Base-by-base conservation (phyloP, 2,888 invertebrate genomes). In the Tipula confusa region DNA sequence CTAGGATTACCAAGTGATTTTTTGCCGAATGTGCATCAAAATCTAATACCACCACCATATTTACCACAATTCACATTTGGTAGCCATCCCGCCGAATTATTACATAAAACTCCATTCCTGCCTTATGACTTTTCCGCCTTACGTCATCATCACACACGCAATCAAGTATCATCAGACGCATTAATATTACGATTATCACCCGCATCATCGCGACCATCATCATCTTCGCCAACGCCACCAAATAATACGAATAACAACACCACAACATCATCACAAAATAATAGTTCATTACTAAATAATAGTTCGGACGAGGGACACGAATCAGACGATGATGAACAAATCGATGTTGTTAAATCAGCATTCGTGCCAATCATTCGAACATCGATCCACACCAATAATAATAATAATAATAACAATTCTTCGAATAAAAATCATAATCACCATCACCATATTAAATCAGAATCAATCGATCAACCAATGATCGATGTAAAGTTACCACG, bases 321-420 rank as follows among this genome's bases (percentile, higher is more conserved):
- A 85, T 93, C 93, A 0, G 94, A 94, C 82, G 94, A 94, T 84
- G 94, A 94, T 84, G 94, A 94, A 87, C 93, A 93, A 84, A 94
- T 94, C 86, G 94, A 94, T 87, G 94, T 94, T 29, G 94, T 94
- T 0, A 93, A 93, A 86, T 94, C 94, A 0, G 94, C 94, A 1
- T 95, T 94, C 88, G 93, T 93, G 82, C 93, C 94, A 28, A 93
- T 93, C 83, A 90, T 88, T 18, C 85, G 87, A n/a, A 88, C 88
- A 79, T 84, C 84, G 0, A 83, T 84, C 9, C 33, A 36, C 11
- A 33, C 1, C 29, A 79, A 80, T 80, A 80, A 80, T 31, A 79
- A 79, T 31, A 79, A 79, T 15, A 48, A 48, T 15, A 79, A 79
- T 18, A 79, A 79, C 13, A 80, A 80, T 9, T 29, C 29, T 2